These are phyloP conservation scores for Karalla daura DNA, from an alignment of 2,797 vertebrate species.

Conservation along the genomic window DNA sequence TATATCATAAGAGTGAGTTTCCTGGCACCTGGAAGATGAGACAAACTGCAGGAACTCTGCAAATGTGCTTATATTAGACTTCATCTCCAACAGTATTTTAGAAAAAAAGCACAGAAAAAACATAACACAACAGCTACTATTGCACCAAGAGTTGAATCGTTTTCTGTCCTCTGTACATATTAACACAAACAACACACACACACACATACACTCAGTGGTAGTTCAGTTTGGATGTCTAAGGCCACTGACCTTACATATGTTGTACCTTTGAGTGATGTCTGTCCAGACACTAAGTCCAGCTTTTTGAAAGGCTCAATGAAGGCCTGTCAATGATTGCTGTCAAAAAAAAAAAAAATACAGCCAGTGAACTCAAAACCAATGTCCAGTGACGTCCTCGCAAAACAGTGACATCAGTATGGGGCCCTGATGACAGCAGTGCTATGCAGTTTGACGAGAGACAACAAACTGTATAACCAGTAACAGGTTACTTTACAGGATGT, in stretches of 20 bases:
- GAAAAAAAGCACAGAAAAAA: neutral
- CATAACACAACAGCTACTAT: no score
- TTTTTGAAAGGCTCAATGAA: neutral
- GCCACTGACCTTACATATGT: neutral
- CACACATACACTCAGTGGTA: no score
- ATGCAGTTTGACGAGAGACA: no score
- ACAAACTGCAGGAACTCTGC: no score
- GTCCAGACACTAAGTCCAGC: neutral
- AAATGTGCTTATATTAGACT: no score
- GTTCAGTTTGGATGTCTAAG: no score
- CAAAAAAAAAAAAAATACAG: no score
- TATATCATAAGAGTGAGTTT: no score
- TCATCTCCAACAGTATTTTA: no score
- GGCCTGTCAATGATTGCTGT: slow-evolving; percentile 8
- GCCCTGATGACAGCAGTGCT: neutral
- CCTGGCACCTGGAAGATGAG: no score
- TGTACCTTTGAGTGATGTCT: neutral
- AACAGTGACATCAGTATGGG: slow-evolving; percentile 6
- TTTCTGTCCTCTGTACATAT: neutral
- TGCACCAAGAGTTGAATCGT: neutral
- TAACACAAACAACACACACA: neutral
- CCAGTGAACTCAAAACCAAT: neutral
- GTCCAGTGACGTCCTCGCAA: slow-evolving; percentile 3
- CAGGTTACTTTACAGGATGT: no score
- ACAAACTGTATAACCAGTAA: no score